Conservation (phyloP, 1,140 invertebrate species). For the Sweltsa coloradensis region DNA sequence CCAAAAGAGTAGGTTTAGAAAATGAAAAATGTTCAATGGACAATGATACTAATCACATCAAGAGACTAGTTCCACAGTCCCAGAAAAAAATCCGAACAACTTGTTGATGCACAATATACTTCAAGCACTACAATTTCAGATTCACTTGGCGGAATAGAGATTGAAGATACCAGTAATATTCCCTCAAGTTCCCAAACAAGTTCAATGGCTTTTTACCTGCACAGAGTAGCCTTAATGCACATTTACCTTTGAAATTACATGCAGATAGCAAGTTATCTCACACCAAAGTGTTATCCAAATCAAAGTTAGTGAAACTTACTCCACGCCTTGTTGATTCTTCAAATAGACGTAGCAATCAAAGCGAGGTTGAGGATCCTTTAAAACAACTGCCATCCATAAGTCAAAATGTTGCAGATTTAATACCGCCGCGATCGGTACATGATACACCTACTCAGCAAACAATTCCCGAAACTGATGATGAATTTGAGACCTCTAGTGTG, state of each 20-base stretch:
- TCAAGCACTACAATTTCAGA: background rate
- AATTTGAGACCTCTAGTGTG: too few species aligned
- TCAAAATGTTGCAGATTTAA: too few species aligned
- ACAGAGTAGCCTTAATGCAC: slow-evolving; percentile 19
- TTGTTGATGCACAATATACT: background rate
- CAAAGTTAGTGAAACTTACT: background rate
- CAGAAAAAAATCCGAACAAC: slow-evolving; percentile 14
- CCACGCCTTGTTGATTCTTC: slow-evolving; percentile 24
- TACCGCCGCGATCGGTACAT: too few species aligned
- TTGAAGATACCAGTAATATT: slow-evolving; percentile 31
- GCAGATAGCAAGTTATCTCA: too few species aligned
- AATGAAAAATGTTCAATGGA: background rate
- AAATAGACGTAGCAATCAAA: slow-evolving; percentile 17
- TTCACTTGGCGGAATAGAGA: slow-evolving; percentile 29
- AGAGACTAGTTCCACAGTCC: background rate
- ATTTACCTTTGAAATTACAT: slow-evolving; percentile 23
- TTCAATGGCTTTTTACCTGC: background rate
- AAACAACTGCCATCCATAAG: too few species aligned
- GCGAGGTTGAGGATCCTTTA: slow-evolving; percentile 20
- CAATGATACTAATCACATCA: background rate
- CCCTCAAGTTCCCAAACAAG: slow-evolving; percentile 18
- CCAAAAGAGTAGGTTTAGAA: background rate
- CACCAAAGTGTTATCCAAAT: too few species aligned
- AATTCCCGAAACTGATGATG: too few species aligned
- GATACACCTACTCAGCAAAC: too few species aligned